phyloP scores from a whole-genome alignment of 2,888 invertebrate genomes.

The Biston betularia region DNA sequence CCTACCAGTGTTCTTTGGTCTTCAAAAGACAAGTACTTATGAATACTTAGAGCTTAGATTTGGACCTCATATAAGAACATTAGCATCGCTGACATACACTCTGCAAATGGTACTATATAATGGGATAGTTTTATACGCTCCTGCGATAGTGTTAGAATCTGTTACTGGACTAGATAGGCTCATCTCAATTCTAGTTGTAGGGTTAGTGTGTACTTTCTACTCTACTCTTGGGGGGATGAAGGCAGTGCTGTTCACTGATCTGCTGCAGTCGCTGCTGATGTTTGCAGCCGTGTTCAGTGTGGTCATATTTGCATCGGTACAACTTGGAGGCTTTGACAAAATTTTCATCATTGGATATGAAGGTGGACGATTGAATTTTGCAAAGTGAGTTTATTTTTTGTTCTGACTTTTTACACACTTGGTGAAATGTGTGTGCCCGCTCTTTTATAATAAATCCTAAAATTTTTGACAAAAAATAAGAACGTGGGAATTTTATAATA shows the following conservation, averaged over 20 bases:
- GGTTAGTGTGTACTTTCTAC: constrained; percentile 93
- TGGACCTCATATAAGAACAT: constrained; percentile 90
- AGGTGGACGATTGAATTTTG: constrained; percentile 90
- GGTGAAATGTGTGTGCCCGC: too few relatives aligned
- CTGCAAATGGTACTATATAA: constrained; percentile 96
- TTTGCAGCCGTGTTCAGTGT: constrained; percentile 93
- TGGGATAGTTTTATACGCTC: constrained; percentile 97
- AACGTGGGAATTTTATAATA: too few relatives aligned
- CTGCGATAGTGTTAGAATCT: constrained; percentile 95
- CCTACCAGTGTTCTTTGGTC: constrained; percentile 94
- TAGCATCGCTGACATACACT: constrained; percentile 94
- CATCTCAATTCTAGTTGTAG: constrained; percentile 91
- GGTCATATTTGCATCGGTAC: constrained; percentile 89
- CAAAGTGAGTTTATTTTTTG: constrained; percentile 81
- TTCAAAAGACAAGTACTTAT: constrained; percentile 95
- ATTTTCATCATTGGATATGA: constrained; percentile 90
- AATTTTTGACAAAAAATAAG: too few relatives aligned
- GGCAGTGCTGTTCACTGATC: constrained; percentile 94
- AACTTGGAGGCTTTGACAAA: constrained; percentile 89
- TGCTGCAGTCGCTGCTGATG: constrained; percentile 94
- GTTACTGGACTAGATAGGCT: constrained; percentile 92
- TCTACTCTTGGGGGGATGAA: constrained; percentile 96
- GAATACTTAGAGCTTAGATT: constrained; percentile 97
- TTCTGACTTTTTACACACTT: too few relatives aligned
- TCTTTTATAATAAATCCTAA: too few relatives aligned